These are phyloP conservation scores for Polyommatus icarus DNA, from an alignment of 2,888 invertebrate genomes.

Conservation along the genomic window DNA sequence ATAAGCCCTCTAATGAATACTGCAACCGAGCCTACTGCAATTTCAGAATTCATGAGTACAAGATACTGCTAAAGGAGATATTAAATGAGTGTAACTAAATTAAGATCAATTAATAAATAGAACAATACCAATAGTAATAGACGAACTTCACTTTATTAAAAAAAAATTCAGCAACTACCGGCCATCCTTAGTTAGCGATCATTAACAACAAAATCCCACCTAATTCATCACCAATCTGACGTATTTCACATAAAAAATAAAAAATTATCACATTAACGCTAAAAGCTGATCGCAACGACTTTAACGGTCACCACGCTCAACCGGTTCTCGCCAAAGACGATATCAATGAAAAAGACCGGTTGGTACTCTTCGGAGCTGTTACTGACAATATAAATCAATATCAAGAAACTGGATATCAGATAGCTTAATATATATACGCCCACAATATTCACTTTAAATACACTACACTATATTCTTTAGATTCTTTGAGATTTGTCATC, in stretches of 20 bases:
- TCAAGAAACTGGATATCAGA: constrained; percentile 29
- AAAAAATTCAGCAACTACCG: too few relatives aligned
- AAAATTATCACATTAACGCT: constrained; percentile 52
- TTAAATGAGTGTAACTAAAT: too few relatives aligned
- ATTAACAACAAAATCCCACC: constrained; percentile 42
- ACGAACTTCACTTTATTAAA: too few relatives aligned
- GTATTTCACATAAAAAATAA: constrained; percentile 13
- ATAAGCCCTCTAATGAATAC: constrained; percentile 1
- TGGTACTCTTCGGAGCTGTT: constrained; percentile 27
- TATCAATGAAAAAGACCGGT: constrained; percentile 43
- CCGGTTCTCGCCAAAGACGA: constrained; percentile 50
- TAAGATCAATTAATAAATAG: too few relatives aligned
- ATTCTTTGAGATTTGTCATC: background rate
- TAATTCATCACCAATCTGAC: constrained; percentile 5
- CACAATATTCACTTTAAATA: background rate
- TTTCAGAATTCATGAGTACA: too few relatives aligned
- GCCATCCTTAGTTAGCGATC: background rate
- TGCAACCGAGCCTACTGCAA: background rate
- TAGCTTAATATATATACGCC: constrained; percentile 21
- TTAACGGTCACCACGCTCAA: constrained; percentile 61
- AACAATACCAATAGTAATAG: too few relatives aligned
- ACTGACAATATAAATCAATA: constrained; percentile 28
- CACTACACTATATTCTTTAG: background rate
- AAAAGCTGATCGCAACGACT: constrained; percentile 54
- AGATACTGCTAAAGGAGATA: too few relatives aligned